These are phyloP conservation scores for Axinella damicornis DNA, from an alignment of 37 sponge, comb jelly and placozoan genomes.

Conservation along the genomic window DNA sequence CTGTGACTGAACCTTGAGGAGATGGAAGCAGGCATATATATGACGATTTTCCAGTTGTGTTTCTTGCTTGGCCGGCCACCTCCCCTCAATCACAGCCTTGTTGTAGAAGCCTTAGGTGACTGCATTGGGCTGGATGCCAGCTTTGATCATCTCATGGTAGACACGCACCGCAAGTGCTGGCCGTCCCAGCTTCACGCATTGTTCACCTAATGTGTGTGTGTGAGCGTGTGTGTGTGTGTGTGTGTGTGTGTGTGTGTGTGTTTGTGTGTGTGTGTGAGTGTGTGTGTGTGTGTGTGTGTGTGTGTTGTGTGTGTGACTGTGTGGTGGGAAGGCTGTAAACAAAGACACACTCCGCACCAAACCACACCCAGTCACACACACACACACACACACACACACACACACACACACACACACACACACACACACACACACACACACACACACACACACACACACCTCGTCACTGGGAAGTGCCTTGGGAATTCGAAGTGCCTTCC, in stretches of 20 bases:
- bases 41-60: constrained; percentile 66
- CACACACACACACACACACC: constrained; percentile 55
- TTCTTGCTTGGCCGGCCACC: constrained; percentile 75
- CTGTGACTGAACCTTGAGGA: constrained; percentile 17
- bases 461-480: constrained; percentile 64
- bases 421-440: too few relatives aligned
- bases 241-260: too few relatives aligned
- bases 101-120: constrained; percentile 93
- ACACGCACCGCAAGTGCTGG: constrained; percentile 84
- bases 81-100: constrained; percentile 47
- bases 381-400: too few relatives aligned
- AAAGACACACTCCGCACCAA: too few relatives aligned
- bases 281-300: too few relatives aligned
- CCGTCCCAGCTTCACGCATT: constrained; percentile 64
- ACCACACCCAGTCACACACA: too few relatives aligned
- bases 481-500: too few relatives aligned
- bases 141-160: constrained; percentile 74
- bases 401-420: too few relatives aligned
- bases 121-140: constrained; percentile 86
- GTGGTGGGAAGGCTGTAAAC: neutral
- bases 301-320: too few relatives aligned
- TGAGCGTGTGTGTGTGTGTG: too few relatives aligned
- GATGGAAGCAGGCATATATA: constrained; percentile 59
- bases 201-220: constrained; percentile 70
- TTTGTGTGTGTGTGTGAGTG: too few relatives aligned